Evolutionary conservation across 2,888 invertebrate species (phyloP), one percentile per base, ranked within the genome.

Genomic region (Eugnorisma glareosa): DNA sequence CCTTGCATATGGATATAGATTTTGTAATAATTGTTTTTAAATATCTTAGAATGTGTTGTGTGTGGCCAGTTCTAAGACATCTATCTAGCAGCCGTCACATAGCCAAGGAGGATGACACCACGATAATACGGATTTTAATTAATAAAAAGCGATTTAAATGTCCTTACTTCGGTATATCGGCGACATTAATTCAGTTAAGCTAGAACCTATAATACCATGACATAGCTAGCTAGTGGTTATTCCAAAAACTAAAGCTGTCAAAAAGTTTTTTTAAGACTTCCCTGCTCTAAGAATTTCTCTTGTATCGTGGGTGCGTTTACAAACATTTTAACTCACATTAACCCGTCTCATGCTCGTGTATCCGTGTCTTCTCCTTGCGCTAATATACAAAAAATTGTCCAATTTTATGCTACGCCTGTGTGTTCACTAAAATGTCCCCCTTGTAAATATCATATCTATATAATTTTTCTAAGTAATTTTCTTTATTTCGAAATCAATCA

Each of bases 361-460:
- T 7, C 18, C 3, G 35, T 70, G 59, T 35, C 28, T 43, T 69
- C 70, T 75, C 63, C 77, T 80, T 45, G 72, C 15, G 72, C 72
- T 37, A 8, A n/a, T 40, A 24, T 31, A 48, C n/a, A 8, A 40
- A 15, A 40, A 59, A 40, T 1, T 48, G 28, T 28, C 31, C 31
- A 31, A 59, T 35, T 48, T 1, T 77, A 57, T 43, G 0, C 0
- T 45, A 18, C 4, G 13, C 31, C 59, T 28, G 8, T 18, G 2
- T 63, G 21, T n/a, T 18, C 0, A n/a, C n/a, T 35, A 35, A 35
- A 64, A 45, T 4, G 0, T 21, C 21, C 21, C 21, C 11, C n/a
- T 43, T 40, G 15, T 77, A 51, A 40, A n/a, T 74, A 75, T 21
- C 7, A 18, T 8, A 15, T 35, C 1, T 8, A 31, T n/a, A 45